phyloP scores from a whole-genome alignment of 2,888 invertebrate genomes.

The Nasonia oneida region DNA sequence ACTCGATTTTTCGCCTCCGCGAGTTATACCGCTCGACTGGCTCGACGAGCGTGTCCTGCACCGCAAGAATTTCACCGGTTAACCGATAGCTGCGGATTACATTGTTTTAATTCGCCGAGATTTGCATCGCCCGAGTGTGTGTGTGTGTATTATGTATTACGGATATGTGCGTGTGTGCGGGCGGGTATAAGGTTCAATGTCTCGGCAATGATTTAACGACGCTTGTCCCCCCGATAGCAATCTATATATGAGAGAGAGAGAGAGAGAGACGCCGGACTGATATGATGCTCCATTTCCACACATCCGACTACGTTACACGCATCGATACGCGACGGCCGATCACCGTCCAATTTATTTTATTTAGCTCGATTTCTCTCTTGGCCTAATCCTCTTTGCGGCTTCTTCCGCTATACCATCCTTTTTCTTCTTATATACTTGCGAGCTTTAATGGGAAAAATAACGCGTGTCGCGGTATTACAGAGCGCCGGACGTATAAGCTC shows the following conservation, averaged over 20 bases:
- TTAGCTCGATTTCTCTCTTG: not conserved
- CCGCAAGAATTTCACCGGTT: constrained; percentile 21
- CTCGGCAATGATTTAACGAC: constrained; percentile 76
- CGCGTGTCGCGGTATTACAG: not conserved
- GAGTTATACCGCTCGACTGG: not conserved
- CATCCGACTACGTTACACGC: not conserved
- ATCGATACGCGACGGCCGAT: not conserved
- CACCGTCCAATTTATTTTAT: not conserved
- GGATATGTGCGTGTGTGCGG: not conserved
- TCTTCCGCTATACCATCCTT: not conserved
- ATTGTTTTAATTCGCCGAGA: not conserved
- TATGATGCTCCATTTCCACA: constrained; percentile 44
- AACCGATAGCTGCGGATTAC: no score
- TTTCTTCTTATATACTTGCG: not conserved
- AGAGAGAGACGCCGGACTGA: not conserved
- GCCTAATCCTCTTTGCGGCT: constrained; percentile 3
- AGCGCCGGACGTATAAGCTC: not conserved
- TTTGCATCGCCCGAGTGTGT: no score
- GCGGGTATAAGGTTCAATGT: constrained; percentile 72
- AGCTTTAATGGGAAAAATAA: not conserved
- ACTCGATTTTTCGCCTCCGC: constrained; percentile 17
- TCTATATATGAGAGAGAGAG: constrained; percentile 36
- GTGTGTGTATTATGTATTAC: no score
- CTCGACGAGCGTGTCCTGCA: not conserved
- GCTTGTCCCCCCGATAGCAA: constrained; percentile 60